These are phyloP conservation scores for Varroa destructor DNA, from an alignment of 1,140 invertebrate species.

Conservation along the genomic window DNA sequence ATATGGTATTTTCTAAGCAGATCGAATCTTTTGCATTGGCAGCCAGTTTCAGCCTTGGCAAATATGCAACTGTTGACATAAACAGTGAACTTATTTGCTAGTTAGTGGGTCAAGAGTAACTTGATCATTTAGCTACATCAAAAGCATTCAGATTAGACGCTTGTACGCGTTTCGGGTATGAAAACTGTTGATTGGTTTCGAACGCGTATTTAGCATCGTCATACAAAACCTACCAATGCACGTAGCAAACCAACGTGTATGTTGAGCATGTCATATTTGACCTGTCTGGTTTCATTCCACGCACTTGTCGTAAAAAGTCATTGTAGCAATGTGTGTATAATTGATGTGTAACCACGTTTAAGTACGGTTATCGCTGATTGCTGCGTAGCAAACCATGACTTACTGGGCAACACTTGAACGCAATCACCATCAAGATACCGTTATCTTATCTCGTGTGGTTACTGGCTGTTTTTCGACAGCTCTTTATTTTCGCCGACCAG, in stretches of 20 bases:
- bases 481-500: conserved; percentile 25
- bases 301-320: conserved; percentile 53
- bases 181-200: conserved; percentile 64
- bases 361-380: neutral
- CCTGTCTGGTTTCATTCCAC: conserved; percentile 41
- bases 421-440: too few species aligned
- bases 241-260: conserved; percentile 44
- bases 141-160: too few species aligned
- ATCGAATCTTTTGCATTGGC: too few species aligned
- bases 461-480: neutral
- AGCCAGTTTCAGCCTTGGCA: too few species aligned
- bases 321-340: conserved; percentile 40
- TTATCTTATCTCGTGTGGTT: too few species aligned
- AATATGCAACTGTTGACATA: too few species aligned
- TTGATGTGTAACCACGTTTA: conserved; percentile 32
- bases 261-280: conserved; percentile 52
- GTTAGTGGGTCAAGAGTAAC: too few species aligned
- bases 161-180: conserved; percentile 46
- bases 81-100: too few species aligned
- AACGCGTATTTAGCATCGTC: conserved; percentile 60
- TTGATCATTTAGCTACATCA: too few species aligned
- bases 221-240: conserved; percentile 69
- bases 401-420: neutral
- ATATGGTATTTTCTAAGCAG: too few species aligned
- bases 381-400: neutral